Conservation (phyloP, 2,888 invertebrate species). For the Latrodectus elegans region DNA sequence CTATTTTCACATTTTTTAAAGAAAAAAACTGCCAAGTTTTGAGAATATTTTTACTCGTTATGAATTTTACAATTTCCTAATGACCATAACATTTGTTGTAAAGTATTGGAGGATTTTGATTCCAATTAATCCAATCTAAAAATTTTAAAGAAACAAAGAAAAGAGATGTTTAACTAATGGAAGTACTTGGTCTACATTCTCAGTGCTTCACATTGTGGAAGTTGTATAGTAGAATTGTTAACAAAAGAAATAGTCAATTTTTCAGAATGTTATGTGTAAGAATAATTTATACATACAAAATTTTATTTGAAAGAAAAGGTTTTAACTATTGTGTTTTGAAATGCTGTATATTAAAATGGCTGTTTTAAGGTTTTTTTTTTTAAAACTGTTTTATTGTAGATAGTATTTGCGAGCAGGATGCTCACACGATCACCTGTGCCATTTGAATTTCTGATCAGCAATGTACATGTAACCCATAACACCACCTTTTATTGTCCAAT, state of each 20-base stretch:
- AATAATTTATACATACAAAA: constrained; percentile 60
- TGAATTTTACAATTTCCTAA: no score
- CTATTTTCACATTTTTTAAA: no score
- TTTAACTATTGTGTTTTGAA: constrained; percentile 62
- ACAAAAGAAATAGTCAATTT: constrained; percentile 57
- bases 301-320: constrained; percentile 51
- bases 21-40: no score
- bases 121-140: no score
- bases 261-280: constrained; percentile 65
- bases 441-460: constrained; percentile 67
- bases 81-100: no score
- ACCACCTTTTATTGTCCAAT: constrained; percentile 69
- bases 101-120: no score
- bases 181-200: constrained; percentile 21
- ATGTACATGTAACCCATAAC: constrained; percentile 69
- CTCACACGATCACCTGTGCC: constrained; percentile 68
- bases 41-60: no score
- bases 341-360: constrained; percentile 53
- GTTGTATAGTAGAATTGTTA: constrained; percentile 67
- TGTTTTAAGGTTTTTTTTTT: constrained; percentile 61
- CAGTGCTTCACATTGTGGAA: constrained; percentile 23
- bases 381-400: constrained; percentile 67
- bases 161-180: no score
- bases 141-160: no score
- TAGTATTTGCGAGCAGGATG: constrained; percentile 60